Conservation (phyloP, 2,888 invertebrate species). For the Drosophila barbarae region DNA sequence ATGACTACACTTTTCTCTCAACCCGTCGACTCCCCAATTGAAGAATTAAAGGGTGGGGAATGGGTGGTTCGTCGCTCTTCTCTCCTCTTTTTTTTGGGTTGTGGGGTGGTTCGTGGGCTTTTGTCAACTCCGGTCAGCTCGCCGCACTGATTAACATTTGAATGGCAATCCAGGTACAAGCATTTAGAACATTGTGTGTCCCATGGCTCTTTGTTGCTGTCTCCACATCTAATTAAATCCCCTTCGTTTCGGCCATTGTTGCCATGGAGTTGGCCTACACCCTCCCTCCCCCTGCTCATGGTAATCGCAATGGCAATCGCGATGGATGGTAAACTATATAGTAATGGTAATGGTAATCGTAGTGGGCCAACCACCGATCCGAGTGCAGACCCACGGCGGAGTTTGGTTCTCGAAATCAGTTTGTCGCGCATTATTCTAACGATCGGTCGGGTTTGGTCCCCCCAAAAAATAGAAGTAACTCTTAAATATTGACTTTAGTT, state of each 20-base stretch:
- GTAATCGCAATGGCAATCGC: constrained; percentile 59
- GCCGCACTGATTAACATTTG: constrained; percentile 73
- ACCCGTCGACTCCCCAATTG: constrained; percentile 18
- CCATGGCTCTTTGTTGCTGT: constrained; percentile 57
- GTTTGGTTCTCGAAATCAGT: constrained; percentile 61
- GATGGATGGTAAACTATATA: constrained; percentile 18
- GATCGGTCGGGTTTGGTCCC: constrained; percentile 73
- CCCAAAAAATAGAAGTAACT: constrained; percentile 16
- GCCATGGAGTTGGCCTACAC: constrained; percentile 55
- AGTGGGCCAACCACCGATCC: constrained; percentile 43
- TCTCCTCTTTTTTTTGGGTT: background rate
- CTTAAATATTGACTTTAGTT: constrained; percentile 4
- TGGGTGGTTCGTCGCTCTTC: constrained; percentile 8
- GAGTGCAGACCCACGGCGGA: constrained; percentile 44
- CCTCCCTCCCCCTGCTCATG: constrained; percentile 55
- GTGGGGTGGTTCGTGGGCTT: constrained; percentile 35
- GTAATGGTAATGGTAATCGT: constrained; percentile 51
- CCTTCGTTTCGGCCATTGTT: constrained; percentile 61
- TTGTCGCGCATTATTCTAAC: constrained; percentile 76
- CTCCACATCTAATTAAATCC: constrained; percentile 77
- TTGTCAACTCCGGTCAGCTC: constrained; percentile 60
- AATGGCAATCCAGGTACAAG: constrained; percentile 64
- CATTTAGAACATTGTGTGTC: constrained; percentile 41
- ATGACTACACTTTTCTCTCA: background rate
- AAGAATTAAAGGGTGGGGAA: constrained; percentile 4